Evolutionary conservation across 2,113 vertebrate species (phyloP).

Genomic region (Saimiri boliviensis): DNA sequence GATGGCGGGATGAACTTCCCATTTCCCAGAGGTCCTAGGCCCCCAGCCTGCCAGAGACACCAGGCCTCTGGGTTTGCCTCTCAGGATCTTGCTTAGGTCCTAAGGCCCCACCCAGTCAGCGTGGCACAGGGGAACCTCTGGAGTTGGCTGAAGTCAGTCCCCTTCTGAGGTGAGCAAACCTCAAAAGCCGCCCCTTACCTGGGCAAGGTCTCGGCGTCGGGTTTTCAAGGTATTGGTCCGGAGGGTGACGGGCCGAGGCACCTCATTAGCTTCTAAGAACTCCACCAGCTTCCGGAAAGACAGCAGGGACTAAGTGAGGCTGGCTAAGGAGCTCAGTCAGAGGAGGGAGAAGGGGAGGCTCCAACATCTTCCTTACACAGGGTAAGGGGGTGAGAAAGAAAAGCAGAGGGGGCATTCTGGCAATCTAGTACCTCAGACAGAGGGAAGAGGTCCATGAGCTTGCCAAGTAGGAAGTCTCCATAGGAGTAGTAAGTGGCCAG

Average conservation of each 20-base stretch:
- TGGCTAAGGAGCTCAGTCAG: background rate
- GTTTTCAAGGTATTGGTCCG: conserved; percentile 97
- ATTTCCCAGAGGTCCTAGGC: background rate
- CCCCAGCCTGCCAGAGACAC: background rate
- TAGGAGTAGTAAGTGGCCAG: conserved; percentile 97
- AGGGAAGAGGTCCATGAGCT: conserved; percentile 94
- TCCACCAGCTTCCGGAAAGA: conserved; percentile 89
- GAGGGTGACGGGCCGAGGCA: conserved; percentile 95
- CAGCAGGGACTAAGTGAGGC: background rate
- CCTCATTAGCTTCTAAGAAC: conserved; percentile 96
- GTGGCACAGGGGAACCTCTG: background rate
- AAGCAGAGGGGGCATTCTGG: background rate
- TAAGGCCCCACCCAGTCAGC: background rate
- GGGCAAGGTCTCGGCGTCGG: conserved; percentile 94
- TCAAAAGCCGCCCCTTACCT: conserved; percentile 83
- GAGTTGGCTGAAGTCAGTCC: background rate
- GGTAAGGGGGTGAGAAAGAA: background rate
- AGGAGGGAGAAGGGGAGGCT: background rate
- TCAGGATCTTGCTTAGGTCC: background rate
- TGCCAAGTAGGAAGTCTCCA: conserved; percentile 91
- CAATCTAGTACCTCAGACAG: conserved; percentile 89
- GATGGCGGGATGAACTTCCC: background rate
- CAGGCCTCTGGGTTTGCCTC: background rate
- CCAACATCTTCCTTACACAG: background rate
- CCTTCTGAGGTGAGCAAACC: background rate